Conservation (phyloP, 2,113 vertebrate species). For the Cinclus cinclus region DNA sequence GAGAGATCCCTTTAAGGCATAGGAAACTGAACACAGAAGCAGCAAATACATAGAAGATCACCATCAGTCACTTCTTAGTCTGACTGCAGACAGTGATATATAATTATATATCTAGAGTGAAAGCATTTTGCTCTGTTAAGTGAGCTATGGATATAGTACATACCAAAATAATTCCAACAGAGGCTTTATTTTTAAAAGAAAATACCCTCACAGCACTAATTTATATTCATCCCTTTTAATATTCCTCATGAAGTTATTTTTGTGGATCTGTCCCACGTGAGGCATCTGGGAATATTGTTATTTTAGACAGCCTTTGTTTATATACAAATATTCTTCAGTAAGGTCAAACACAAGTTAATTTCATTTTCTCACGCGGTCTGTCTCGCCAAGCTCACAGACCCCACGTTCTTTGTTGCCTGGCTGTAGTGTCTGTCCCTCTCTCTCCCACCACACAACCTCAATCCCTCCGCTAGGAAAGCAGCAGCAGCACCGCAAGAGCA, state of each 20-base stretch:
- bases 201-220: background rate
- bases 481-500: background rate
- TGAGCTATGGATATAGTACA: background rate
- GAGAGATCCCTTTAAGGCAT: background rate
- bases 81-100: background rate
- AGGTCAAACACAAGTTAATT: too few species aligned
- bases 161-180: background rate
- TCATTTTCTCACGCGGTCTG: background rate
- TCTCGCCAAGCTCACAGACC: rapidly evolving
- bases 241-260: background rate
- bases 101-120: rapidly evolving
- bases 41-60: background rate
- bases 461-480: rapidly evolving
- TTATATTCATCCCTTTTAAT: background rate
- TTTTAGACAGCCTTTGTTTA: background rate
- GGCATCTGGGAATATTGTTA: background rate
- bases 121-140: background rate
- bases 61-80: background rate
- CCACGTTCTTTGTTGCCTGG: background rate
- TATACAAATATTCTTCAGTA: background rate
- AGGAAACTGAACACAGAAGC: background rate
- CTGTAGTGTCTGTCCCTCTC: background rate
- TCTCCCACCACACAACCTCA: background rate
- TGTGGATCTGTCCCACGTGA: background rate
- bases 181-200: background rate